A percentile compares a stretch with the other conserved stretches of the same genome.
Conservation (phyloP, 2,888 invertebrate species). For the Drosophila phalerata region DNA sequence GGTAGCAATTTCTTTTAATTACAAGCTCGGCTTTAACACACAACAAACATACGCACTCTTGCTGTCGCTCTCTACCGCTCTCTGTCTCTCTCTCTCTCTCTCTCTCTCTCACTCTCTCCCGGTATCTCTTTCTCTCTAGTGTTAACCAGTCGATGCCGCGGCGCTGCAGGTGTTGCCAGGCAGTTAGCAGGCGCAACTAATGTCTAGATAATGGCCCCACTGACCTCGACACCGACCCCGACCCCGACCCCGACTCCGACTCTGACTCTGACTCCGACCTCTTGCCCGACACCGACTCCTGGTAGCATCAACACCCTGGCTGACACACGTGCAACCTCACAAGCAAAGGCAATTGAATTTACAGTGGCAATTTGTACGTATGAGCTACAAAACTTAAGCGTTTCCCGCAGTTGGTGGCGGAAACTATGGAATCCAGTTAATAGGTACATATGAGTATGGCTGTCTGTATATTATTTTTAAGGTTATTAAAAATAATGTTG, state of each 20-base stretch:
- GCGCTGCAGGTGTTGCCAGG: slow-evolving; percentile 72
- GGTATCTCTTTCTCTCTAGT: background rate
- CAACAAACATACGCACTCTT: slow-evolving; percentile 15
- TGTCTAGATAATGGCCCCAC: slow-evolving; percentile 58
- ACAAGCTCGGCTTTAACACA: slow-evolving; percentile 51
- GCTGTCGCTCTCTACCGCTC: background rate
- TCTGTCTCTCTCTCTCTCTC: background rate
- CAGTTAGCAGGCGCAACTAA: slow-evolving; percentile 75
- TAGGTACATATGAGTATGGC: background rate
- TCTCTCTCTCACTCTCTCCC: background rate
- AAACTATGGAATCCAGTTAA: slow-evolving; percentile 20
- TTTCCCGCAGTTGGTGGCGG: slow-evolving; percentile 56
- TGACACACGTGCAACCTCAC: slow-evolving; percentile 15
- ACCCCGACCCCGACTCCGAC: background rate
- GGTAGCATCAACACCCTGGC: slow-evolving; percentile 8
- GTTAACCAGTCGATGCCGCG: slow-evolving; percentile 56
- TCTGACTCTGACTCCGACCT: background rate
- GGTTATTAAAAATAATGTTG: slow-evolving; percentile 8
- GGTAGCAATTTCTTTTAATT: slow-evolving; percentile 76
- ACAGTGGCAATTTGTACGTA: slow-evolving; percentile 60
- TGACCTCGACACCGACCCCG: slow-evolving; percentile 25
- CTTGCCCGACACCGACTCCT: slow-evolving; percentile 5
- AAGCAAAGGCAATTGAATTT: slow-evolving; percentile 47
- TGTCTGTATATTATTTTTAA: slow-evolving; percentile 3
- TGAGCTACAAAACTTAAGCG: slow-evolving; percentile 44